Evolutionary conservation across 2,888 invertebrate species (phyloP).

Genomic region (Drosophila greeni): DNA sequence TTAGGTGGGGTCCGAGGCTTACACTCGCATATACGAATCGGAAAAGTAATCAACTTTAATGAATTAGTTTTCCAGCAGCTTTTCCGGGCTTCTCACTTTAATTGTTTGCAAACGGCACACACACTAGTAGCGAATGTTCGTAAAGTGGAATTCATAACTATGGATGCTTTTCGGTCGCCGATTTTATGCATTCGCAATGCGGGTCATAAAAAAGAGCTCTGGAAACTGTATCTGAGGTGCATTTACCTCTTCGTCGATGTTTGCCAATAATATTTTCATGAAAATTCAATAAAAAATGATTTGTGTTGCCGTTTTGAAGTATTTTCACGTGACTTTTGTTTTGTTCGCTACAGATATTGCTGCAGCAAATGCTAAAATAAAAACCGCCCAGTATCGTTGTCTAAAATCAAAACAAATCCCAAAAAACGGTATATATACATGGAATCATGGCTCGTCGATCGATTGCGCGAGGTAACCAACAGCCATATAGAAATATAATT

Average conservation of each 20-base stretch:
- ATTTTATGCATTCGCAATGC: constrained; percentile 1
- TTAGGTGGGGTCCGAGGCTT: constrained; percentile 12
- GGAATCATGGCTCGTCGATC: constrained; percentile 24
- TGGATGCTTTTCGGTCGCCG: background rate
- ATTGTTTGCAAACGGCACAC: constrained; percentile 12
- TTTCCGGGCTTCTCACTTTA: constrained; percentile 10
- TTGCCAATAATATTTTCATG: constrained; percentile 70
- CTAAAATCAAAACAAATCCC: constrained; percentile 63
- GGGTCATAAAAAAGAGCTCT: constrained; percentile 7
- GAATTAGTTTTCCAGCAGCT: constrained; percentile 16
- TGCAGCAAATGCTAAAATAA: constrained; percentile 63
- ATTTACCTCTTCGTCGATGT: constrained; percentile 53
- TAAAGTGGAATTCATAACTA: constrained; percentile 7
- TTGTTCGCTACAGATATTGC: constrained; percentile 57
- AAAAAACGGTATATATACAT: constrained; percentile 5
- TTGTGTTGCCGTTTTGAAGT: constrained; percentile 56
- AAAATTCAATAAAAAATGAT: constrained; percentile 73
- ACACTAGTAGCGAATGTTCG: background rate
- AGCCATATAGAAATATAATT: constrained; percentile 61
- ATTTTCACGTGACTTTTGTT: constrained; percentile 60
- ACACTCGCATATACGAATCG: constrained; percentile 12
- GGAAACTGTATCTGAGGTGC: constrained; percentile 41
- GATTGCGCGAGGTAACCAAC: constrained; percentile 48
- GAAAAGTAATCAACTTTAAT: constrained; percentile 18
- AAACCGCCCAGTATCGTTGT: constrained; percentile 53